phyloP scores from a whole-genome alignment of 2,797 vertebrate species.

The Xenopus petersii region DNA sequence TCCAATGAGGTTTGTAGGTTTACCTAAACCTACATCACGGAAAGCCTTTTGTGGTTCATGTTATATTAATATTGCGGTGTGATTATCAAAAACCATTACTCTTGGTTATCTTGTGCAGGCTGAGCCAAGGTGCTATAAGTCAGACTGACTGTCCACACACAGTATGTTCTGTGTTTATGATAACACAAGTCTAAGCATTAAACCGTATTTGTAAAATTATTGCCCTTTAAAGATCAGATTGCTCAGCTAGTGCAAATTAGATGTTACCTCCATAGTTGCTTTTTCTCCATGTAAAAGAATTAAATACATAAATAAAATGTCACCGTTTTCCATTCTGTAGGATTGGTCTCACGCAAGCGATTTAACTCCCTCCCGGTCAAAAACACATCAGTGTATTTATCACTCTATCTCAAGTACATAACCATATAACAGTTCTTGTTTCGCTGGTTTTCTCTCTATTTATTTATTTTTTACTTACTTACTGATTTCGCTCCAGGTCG shows the following conservation, averaged over 20 bases:
- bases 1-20: conserved; percentile 72
- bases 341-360: conserved; percentile 56
- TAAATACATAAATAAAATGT: conserved; percentile 61
- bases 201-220: conserved; percentile 67
- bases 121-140: conserved; percentile 66
- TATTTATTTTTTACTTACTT: conserved; percentile 46
- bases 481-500: conserved; percentile 58
- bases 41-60: conserved; percentile 72
- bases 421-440: conserved; percentile 57
- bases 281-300: conserved; percentile 56
- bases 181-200: conserved; percentile 66
- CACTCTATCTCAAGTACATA: conserved; percentile 59
- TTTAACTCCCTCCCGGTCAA: conserved; percentile 63
- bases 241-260: conserved; percentile 58
- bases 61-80: conserved; percentile 75
- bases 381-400: conserved; percentile 53
- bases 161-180: conserved; percentile 60
- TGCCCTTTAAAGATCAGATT: conserved; percentile 64
- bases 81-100: conserved; percentile 77
- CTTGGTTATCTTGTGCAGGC: conserved; percentile 69
- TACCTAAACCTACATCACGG: conserved; percentile 62
- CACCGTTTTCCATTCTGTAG: conserved; percentile 51
- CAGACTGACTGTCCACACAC: conserved; percentile 63
- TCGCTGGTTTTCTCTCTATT: conserved; percentile 55
- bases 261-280: conserved; percentile 54